Conservation (phyloP, 2,113 vertebrate species). For the Pedetes capensis region DNA sequence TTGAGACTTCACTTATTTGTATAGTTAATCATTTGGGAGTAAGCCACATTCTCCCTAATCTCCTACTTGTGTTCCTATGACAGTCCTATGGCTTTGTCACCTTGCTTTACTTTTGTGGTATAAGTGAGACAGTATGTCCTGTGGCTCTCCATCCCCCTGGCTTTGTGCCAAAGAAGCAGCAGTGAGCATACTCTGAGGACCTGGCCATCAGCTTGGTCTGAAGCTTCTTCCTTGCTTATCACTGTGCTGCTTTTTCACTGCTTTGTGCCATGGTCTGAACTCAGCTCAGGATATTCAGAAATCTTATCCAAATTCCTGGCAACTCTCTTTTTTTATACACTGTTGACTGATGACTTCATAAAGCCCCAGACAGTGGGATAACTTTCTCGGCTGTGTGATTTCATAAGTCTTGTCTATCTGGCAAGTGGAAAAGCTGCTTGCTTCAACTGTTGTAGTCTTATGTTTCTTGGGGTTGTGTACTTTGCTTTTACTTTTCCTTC, state of each 20-base stretch:
- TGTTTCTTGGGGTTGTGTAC: background rate
- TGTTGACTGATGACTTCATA: slow-evolving; percentile 68
- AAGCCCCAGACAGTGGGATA: slow-evolving; percentile 32
- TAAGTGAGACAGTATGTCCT: background rate
- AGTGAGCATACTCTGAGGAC: background rate
- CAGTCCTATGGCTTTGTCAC: background rate
- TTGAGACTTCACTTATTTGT: background rate
- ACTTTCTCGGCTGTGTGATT: background rate
- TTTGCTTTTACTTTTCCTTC: background rate
- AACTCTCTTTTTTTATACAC: background rate
- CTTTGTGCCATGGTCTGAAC: background rate
- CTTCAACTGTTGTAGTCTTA: background rate
- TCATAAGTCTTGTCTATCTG: slow-evolving; percentile 63
- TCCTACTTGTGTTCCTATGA: background rate
- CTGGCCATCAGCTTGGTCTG: background rate
- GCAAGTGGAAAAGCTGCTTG: slow-evolving; percentile 2
- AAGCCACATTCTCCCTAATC: background rate
- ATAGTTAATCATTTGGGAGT: background rate
- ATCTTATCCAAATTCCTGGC: slow-evolving; percentile 32
- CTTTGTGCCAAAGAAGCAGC: background rate
- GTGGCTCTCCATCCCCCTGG: background rate
- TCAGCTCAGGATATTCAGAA: slow-evolving; percentile 19
- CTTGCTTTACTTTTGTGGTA: background rate
- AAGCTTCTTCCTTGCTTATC: background rate
- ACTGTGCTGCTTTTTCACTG: background rate